Percentiles rank a stretch among this genome's conserved stretches.
Conservation (phyloP, 2,888 invertebrate species). For the Nipponacmea schrenckii region DNA sequence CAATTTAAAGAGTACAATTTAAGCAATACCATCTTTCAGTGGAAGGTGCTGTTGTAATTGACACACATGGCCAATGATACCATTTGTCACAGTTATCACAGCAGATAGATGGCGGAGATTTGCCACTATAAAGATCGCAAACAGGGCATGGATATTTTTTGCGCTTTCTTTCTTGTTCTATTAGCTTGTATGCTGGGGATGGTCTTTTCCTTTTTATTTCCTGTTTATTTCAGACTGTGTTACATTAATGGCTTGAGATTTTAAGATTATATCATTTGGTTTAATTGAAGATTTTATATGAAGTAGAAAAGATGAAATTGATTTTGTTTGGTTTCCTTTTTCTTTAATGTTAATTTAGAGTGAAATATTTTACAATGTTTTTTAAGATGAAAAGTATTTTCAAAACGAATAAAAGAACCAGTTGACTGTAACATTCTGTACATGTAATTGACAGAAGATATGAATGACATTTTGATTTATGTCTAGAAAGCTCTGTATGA, state of each 20-base stretch:
- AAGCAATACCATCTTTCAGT: not conserved
- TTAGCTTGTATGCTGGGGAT: too few species aligned
- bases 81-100: not conserved
- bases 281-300: too few species aligned
- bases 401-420: not conserved
- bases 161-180: too few species aligned
- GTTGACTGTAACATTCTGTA: not conserved
- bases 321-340: too few species aligned
- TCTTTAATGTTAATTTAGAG: too few species aligned
- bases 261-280: too few species aligned
- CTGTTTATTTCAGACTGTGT: too few species aligned
- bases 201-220: too few species aligned
- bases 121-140: not conserved
- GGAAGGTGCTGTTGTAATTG: not conserved
- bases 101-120: not conserved
- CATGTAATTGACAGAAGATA: not conserved
- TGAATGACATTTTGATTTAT: not conserved
- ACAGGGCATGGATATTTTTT: too few species aligned
- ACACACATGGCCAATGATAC: not conserved
- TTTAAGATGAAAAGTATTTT: not conserved
- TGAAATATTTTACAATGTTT: too few species aligned
- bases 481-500: not conserved
- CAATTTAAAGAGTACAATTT: not conserved
- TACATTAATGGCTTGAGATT: too few species aligned
- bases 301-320: too few species aligned